phyloP scores from a whole-genome alignment of 2,797 vertebrate genomes.

The Nannoperca australis region DNA sequence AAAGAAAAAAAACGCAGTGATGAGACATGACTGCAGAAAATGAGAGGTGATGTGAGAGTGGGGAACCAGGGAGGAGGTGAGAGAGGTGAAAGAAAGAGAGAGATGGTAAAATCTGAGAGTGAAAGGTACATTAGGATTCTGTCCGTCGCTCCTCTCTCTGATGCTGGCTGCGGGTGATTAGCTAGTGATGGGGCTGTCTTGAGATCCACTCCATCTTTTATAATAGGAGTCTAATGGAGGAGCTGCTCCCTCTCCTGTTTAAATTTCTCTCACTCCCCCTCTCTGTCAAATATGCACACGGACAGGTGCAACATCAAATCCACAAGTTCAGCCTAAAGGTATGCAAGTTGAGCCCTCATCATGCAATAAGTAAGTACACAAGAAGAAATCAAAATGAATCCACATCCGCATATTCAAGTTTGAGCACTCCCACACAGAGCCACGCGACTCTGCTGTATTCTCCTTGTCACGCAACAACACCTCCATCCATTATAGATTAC shows the following conservation, averaged over 20 bases:
- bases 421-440: slow-evolving; percentile 29
- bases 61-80: slow-evolving; percentile 32
- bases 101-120: slow-evolving; percentile 25
- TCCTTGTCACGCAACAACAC: slow-evolving; percentile 75
- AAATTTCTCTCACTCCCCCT: slow-evolving; percentile 11
- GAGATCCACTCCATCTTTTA: slow-evolving; percentile 72
- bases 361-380: slow-evolving; percentile 17
- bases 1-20: slow-evolving; percentile 23
- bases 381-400: slow-evolving; percentile 29
- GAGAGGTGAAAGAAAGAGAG: slow-evolving; percentile 32
- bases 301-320: slow-evolving; percentile 44
- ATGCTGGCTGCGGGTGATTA: slow-evolving; percentile 72
- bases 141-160: slow-evolving; percentile 60
- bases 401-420: slow-evolving; percentile 9
- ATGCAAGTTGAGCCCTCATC: slow-evolving; percentile 5
- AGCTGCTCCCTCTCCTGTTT: slow-evolving; percentile 38
- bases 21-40: slow-evolving; percentile 47
- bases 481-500: slow-evolving; percentile 80
- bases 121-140: slow-evolving; percentile 73
- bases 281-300: slow-evolving; percentile 35
- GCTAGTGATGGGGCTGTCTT: slow-evolving; percentile 75
- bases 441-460: slow-evolving; percentile 56
- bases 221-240: slow-evolving; percentile 76
- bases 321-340: slow-evolving; percentile 29
- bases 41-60: slow-evolving; percentile 40